Conservation (phyloP, 1,140 invertebrate genomes). For the Drosophila miranda region DNA sequence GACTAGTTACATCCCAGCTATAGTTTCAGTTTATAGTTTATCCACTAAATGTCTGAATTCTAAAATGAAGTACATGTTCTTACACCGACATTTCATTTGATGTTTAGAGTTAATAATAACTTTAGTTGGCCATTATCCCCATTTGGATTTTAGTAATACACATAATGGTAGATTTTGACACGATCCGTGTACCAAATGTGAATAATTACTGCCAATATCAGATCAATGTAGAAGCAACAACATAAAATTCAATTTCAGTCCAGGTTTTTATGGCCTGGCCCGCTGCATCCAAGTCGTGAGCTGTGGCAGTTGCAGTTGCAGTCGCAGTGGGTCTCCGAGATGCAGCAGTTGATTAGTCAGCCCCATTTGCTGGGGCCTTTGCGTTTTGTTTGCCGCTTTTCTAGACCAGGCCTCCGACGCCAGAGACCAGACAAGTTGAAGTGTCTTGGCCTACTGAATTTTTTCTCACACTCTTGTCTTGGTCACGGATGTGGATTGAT, state of each 20-base stretch:
- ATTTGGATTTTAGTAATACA: background rate
- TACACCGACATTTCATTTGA: background rate
- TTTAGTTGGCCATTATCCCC: no score
- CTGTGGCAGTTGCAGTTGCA: constrained; percentile 2
- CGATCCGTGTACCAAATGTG: constrained; percentile 34
- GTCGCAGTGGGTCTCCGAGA: constrained; percentile 2
- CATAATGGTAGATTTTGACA: constrained; percentile 23
- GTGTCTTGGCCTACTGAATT: constrained; percentile 53
- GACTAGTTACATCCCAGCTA: no score
- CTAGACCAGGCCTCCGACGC: constrained; percentile 17
- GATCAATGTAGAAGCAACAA: constrained; percentile 21
- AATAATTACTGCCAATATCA: constrained; percentile 41
- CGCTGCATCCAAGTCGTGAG: constrained; percentile 48
- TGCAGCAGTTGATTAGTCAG: constrained; percentile 64
- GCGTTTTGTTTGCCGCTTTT: constrained; percentile 28
- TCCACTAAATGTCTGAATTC: no score
- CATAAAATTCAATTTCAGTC: constrained; percentile 31
- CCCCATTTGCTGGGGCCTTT: constrained; percentile 38
- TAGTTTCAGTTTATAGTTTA: no score
- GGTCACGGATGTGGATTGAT: constrained; percentile 69
- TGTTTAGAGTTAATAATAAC: constrained; percentile 12
- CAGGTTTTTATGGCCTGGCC: constrained; percentile 47
- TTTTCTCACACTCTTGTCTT: constrained; percentile 55
- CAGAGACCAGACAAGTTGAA: constrained; percentile 33
- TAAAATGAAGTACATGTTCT: no score